phyloP scores from a whole-genome alignment of 2,797 vertebrate species.

The Clarias fuscus region DNA sequence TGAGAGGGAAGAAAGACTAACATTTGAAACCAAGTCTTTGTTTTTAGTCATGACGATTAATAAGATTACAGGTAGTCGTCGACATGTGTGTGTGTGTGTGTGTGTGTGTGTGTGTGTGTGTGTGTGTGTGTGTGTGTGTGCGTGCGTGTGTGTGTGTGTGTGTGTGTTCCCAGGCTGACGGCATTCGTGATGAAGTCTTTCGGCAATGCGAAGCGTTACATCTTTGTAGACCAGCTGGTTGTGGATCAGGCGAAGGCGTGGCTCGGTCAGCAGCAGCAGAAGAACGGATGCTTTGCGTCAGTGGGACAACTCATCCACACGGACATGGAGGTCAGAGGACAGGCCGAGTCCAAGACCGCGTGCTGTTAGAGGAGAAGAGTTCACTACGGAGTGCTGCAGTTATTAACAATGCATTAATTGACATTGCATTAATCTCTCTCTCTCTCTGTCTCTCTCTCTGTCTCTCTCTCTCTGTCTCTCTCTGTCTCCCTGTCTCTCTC shows the following conservation, averaged over 20 bases:
- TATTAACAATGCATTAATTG: no score
- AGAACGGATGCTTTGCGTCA: conserved; percentile 77
- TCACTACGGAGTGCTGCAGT: no score
- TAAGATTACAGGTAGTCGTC: not conserved
- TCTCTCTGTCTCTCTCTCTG: no score
- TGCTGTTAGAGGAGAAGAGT: not conserved
- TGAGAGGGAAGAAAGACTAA: not conserved
- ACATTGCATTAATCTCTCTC: no score
- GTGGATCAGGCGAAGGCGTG: conserved; percentile 73
- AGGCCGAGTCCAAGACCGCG: not conserved
- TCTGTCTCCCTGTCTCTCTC: not conserved
- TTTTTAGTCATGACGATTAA: not conserved
- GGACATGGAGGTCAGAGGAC: conserved; percentile 75
- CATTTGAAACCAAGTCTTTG: not conserved
- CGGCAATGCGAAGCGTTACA: conserved; percentile 72
- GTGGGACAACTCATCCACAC: conserved; percentile 81
- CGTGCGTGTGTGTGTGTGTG: not conserved
- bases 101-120: conserved; percentile 20
- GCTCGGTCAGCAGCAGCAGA: conserved; percentile 69
- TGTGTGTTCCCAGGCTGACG: conserved; percentile 76
- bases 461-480: no score
- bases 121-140: not conserved
- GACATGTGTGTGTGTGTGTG: not conserved
- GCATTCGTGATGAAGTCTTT: conserved; percentile 88
- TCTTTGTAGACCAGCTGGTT: conserved; percentile 74